phyloP scores from a whole-genome alignment of 2,888 invertebrate genomes.

The Mimas tiliae region DNA sequence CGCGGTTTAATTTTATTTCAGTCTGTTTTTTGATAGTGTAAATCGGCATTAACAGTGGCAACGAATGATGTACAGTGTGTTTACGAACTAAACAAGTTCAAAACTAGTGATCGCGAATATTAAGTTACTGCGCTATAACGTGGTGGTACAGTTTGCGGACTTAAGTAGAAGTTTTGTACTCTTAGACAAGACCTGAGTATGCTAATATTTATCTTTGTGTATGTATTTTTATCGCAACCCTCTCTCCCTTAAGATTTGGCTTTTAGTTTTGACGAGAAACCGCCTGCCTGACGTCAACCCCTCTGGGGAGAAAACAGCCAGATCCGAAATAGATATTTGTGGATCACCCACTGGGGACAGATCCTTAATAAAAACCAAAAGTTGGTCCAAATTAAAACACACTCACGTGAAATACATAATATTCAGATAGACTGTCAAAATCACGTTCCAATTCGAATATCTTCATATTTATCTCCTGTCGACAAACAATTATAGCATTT shows the following conservation, averaged over 20 bases:
- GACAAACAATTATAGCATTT: neutral
- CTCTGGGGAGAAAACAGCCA: too few species aligned
- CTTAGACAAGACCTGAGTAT: neutral
- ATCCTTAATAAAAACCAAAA: too few species aligned
- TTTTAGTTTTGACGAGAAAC: too few species aligned
- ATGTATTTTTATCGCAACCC: too few species aligned
- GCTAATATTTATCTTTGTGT: neutral
- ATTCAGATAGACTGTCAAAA: too few species aligned
- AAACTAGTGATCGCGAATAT: constrained; percentile 3
- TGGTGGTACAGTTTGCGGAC: neutral
- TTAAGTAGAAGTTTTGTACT: neutral
- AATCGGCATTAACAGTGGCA: neutral
- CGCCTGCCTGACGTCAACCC: too few species aligned
- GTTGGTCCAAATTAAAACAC: too few species aligned
- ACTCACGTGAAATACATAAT: too few species aligned
- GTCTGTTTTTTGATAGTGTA: neutral
- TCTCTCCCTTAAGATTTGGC: too few species aligned
- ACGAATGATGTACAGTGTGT: neutral
- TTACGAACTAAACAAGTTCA: neutral
- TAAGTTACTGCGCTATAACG: neutral
- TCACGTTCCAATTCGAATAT: neutral
- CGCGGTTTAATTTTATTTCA: neutral
- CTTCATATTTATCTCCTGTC: neutral
- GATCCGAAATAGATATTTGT: too few species aligned
- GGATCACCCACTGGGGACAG: too few species aligned